A percentile compares a stretch with the other conserved stretches of the same genome.
Evolutionary conservation across 2,888 invertebrate genomes (phyloP).

Genomic region (Biston stratarius): DNA sequence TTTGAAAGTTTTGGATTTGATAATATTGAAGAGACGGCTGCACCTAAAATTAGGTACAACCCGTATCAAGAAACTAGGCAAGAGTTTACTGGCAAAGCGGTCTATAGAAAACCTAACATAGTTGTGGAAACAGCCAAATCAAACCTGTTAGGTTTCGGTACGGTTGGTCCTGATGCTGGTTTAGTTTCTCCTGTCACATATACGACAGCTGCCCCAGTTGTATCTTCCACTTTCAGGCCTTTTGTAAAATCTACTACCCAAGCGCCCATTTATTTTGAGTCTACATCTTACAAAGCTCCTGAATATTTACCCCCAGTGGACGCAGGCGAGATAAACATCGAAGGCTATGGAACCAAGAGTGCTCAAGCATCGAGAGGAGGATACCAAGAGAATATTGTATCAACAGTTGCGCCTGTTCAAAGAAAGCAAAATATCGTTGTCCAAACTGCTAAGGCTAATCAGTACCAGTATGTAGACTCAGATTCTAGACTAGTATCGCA

Average conservation of each 20-base stretch:
- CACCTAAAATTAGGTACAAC: constrained; percentile 62
- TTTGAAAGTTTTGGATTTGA: constrained; percentile 65
- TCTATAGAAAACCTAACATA: constrained; percentile 73
- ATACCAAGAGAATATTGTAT: constrained; percentile 60
- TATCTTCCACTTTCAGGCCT: constrained; percentile 62
- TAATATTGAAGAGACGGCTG: constrained; percentile 53
- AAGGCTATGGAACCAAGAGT: constrained; percentile 61
- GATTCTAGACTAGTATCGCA: constrained; percentile 71
- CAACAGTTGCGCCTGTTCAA: constrained; percentile 56
- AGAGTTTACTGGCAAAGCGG: constrained; percentile 55
- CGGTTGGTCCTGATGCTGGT: constrained; percentile 79
- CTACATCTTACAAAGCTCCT: constrained; percentile 66
- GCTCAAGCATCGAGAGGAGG: constrained; percentile 52
- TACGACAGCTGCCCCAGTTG: constrained; percentile 63
- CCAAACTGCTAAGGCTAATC: constrained; percentile 72
- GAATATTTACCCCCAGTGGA: constrained; percentile 74
- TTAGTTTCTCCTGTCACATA: constrained; percentile 71
- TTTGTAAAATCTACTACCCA: constrained; percentile 59
- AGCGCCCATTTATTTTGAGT: constrained; percentile 57
- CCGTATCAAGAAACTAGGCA: constrained; percentile 63
- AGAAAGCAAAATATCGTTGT: constrained; percentile 75
- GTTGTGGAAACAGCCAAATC: constrained; percentile 78
- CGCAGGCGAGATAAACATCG: constrained; percentile 57
- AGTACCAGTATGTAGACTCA: constrained; percentile 66
- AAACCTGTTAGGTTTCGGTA: constrained; percentile 77